A percentile compares a stretch with the other conserved stretches of the same genome.
These are phyloP conservation scores for Taeniopygia guttata DNA, from an alignment of 2,797 vertebrate species.

Conservation along the genomic window DNA sequence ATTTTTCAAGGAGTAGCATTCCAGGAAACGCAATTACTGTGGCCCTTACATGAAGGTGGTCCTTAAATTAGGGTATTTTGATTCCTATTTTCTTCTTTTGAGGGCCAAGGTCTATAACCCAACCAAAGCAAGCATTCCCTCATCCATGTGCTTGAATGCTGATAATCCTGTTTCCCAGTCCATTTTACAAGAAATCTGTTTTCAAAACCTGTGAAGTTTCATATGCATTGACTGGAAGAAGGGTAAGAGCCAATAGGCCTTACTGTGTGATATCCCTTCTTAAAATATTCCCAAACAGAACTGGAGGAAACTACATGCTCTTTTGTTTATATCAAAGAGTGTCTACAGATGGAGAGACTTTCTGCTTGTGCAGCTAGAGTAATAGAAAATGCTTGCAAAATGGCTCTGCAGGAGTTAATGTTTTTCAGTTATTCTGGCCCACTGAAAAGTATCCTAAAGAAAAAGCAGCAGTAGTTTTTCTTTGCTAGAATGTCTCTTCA, in stretches of 20 bases:
- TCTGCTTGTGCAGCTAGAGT: background rate
- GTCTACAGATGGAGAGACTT: background rate
- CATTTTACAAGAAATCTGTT: background rate
- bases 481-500: background rate
- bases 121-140: background rate
- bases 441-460: background rate
- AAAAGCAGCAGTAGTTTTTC: background rate
- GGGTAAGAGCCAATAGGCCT: background rate
- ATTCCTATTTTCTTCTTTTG: background rate
- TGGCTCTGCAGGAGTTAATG: background rate
- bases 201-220: background rate
- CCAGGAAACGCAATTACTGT: background rate
- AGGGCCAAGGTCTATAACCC: background rate
- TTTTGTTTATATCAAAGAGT: background rate
- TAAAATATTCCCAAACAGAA: background rate
- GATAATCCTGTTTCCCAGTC: background rate
- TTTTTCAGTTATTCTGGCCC: background rate
- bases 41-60: background rate
- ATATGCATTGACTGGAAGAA: background rate
- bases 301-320: background rate
- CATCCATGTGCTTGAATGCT: background rate
- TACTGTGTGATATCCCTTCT: background rate
- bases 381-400: background rate
- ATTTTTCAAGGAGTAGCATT: background rate
- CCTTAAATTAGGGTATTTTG: background rate